Percentiles rank a stretch among this genome's conserved stretches.
These are phyloP conservation scores for Prunella strophiata DNA, from an alignment of 2,797 vertebrate genomes.

Conservation along the genomic window DNA sequence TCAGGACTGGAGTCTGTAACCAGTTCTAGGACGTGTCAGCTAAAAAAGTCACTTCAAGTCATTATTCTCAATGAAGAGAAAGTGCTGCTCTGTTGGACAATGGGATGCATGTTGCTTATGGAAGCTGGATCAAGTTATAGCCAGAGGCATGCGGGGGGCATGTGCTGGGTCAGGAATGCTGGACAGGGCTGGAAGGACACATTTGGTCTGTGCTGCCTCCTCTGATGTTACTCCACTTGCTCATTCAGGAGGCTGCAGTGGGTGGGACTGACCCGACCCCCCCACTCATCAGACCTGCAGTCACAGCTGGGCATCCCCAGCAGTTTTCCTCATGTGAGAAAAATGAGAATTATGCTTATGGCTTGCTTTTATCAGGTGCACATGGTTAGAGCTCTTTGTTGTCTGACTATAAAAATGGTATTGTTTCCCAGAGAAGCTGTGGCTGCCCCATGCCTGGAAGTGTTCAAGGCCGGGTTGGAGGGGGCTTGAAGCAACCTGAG, in stretches of 20 bases:
- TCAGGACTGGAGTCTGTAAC: not conserved
- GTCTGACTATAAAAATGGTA: not conserved
- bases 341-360: not conserved
- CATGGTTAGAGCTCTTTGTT: not conserved
- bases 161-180: not conserved
- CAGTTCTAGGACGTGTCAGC: not conserved
- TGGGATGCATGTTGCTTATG: rapidly evolving
- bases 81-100: rapidly evolving
- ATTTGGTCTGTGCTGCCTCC: not conserved
- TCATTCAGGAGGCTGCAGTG: not conserved
- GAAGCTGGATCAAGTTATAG: not conserved
- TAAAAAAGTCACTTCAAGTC: not conserved
- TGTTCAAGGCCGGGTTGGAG: not conserved
- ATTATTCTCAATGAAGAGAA: not conserved
- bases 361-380: not conserved
- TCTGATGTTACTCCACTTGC: not conserved
- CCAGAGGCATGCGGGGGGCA: not conserved
- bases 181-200: not conserved
- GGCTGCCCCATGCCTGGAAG: not conserved
- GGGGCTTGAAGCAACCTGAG: not conserved
- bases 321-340: rapidly evolving
- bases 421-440: not conserved
- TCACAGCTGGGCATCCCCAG: not conserved
- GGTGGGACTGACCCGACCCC: not conserved
- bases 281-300: rapidly evolving